Evolutionary conservation across 2,888 invertebrate genomes (phyloP), one percentile per base, ranked within the genome.

Genomic region (Napeogenes inachia): DNA sequence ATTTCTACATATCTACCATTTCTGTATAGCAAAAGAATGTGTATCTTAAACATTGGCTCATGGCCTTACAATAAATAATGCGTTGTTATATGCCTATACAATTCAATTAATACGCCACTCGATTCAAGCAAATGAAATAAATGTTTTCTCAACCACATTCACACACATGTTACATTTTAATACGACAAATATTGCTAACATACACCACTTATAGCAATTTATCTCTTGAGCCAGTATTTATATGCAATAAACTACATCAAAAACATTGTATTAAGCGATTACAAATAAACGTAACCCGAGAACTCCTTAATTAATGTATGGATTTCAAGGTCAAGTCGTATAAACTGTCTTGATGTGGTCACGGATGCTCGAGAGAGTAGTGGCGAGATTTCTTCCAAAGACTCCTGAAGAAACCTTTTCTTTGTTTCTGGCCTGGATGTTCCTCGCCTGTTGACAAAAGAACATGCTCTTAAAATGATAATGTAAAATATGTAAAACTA

Each of bases 301-400:
- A 55, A 55, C 47, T 57, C 53, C 38, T 42, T 10, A 10, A 10
- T 67, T 65, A 71, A 55, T 71, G 68, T 42, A 71, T 68, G 61
- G 71, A 70, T 67, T 73, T 73, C 57, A 71, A 67, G 60, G 71
- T 73, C 61, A 69, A 59, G 53, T 67, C 64, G 59, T 58, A 60
- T 57, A 64, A 61, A 56, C 47, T 71, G 57, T 68, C 67, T 68
- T 68, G 65, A 80, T 68, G 68, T 72, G 71, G 91, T 93, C 93
- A 94, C 91, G 96, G 96, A 86, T 96, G 96, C 86, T 96, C 96
- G 85, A 96, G 89, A 69, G 96, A 96, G 82, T 96, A 95, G 81
- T 96, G 96, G 71, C 96, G 94, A 71, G 96, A 96, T 76, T 95
- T 93, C 86, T 96, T 96, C 96, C 96, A 97, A 73, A 96, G 94